phyloP scores from a whole-genome alignment of 2,797 vertebrate genomes.

The Antrozous pallidus region DNA sequence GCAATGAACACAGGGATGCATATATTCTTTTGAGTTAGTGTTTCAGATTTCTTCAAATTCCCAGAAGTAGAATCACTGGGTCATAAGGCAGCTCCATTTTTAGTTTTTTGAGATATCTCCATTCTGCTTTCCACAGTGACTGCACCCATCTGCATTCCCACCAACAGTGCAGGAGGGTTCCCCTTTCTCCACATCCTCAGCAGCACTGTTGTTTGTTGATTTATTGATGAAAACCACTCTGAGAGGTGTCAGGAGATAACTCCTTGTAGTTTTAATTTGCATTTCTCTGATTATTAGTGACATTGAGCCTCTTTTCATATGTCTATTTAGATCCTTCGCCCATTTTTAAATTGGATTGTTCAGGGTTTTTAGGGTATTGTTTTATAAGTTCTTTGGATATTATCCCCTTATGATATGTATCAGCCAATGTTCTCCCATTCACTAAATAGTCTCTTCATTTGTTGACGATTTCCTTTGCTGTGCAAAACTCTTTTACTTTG shows the following conservation, averaged over 20 bases:
- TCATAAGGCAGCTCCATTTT: neutral
- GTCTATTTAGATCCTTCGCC: neutral
- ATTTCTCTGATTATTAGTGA: neutral
- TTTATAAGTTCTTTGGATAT: neutral
- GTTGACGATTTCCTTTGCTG: neutral
- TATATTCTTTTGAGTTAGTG: neutral
- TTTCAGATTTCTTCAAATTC: neutral
- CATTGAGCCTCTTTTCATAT: neutral
- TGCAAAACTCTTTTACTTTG: neutral
- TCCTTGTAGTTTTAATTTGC: neutral
- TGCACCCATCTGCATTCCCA: neutral
- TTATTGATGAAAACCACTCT: neutral
- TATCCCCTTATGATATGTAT: neutral
- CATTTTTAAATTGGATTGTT: neutral
- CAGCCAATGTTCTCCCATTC: neutral
- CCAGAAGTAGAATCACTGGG: neutral
- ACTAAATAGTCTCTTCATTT: neutral
- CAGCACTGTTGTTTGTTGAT: neutral
- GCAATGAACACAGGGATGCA: neutral
- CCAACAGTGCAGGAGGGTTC: neutral
- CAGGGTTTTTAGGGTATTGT: neutral
- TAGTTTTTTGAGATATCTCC: neutral
- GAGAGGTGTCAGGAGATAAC: neutral
- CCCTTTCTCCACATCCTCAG: neutral
- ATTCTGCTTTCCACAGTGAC: neutral